phyloP scores from a whole-genome alignment of 2,888 invertebrate species.

The Drosophila limbata region DNA sequence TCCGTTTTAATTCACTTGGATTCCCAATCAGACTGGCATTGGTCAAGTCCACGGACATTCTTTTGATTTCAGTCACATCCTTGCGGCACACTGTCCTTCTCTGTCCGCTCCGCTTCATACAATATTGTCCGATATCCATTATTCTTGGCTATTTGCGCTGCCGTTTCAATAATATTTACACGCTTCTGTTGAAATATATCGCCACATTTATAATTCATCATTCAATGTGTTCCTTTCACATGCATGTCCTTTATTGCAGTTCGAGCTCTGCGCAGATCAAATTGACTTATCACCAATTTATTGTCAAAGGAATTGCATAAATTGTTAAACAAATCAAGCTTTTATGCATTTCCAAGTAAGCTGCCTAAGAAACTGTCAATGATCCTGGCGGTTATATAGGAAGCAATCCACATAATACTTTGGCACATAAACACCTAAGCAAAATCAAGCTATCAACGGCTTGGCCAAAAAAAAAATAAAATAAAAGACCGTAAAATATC shows the following conservation, averaged over 20 bases:
- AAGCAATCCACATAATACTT: conserved; percentile 55
- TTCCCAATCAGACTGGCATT: conserved; percentile 54
- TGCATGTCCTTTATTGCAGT: conserved; percentile 15
- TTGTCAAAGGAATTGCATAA: conserved; percentile 55
- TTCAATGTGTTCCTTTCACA: conserved; percentile 34
- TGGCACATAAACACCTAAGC: conserved; percentile 74
- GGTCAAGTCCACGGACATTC: conserved; percentile 1
- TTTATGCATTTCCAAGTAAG: conserved; percentile 53
- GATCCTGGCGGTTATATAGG: conserved; percentile 5
- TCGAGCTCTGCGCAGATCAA: conserved; percentile 28
- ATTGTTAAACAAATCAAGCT: conserved; percentile 58
- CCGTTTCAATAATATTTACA: conserved; percentile 71
- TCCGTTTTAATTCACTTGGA: conserved; percentile 62
- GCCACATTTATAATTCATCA: conserved; percentile 75
- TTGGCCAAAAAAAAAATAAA: conserved; percentile 39
- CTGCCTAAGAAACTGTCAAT: conserved; percentile 37
- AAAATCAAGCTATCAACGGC: conserved; percentile 51
- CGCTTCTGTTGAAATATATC: conserved; percentile 61
- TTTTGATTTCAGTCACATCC: conserved; percentile 19
- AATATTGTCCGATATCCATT: conserved; percentile 54
- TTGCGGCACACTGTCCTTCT: background rate
- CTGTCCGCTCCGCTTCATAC: conserved; percentile 15
- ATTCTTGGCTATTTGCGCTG: conserved; percentile 50
- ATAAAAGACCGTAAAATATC: conserved; percentile 52
- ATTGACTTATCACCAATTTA: conserved; percentile 68